Evolutionary conservation across 1,140 invertebrate genomes (phyloP).

Genomic region (Thaumatotibia leucotreta): DNA sequence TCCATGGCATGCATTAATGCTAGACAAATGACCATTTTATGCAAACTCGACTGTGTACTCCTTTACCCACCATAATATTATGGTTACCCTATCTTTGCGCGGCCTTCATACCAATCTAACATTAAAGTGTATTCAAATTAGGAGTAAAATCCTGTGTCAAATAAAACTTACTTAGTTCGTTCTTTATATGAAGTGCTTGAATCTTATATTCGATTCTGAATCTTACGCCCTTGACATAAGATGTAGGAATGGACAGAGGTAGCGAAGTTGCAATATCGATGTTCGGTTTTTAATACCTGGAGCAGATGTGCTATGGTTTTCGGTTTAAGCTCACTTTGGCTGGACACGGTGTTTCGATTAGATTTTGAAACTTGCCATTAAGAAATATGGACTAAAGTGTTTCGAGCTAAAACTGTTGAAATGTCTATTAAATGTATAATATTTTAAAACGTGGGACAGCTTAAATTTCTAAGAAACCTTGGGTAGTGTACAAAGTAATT

Average conservation of each 20-base stretch:
- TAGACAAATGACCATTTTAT: constrained; percentile 65
- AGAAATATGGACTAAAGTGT: too few relatives aligned
- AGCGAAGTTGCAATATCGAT: constrained; percentile 4
- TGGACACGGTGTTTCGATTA: background rate
- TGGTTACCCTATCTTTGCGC: background rate
- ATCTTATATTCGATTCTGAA: background rate
- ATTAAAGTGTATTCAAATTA: background rate
- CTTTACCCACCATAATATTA: constrained; percentile 21
- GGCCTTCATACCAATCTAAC: background rate
- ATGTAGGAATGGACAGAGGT: constrained; percentile 19
- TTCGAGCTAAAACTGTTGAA: too few relatives aligned
- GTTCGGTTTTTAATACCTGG: constrained; percentile 10
- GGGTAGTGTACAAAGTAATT: too few relatives aligned
- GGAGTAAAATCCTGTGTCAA: background rate
- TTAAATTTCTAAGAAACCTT: too few relatives aligned
- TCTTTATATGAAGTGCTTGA: background rate
- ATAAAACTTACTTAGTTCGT: background rate
- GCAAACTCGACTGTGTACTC: constrained; percentile 46
- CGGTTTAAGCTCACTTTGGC: background rate
- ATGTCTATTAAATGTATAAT: too few relatives aligned
- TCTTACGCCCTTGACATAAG: background rate
- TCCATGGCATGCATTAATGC: constrained; percentile 49
- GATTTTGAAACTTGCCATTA: too few relatives aligned
- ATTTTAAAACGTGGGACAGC: too few relatives aligned
- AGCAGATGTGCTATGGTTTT: constrained; percentile 2